phyloP scores from a whole-genome alignment of 2,888 invertebrate genomes.

The Drosophila koepferae region DNA sequence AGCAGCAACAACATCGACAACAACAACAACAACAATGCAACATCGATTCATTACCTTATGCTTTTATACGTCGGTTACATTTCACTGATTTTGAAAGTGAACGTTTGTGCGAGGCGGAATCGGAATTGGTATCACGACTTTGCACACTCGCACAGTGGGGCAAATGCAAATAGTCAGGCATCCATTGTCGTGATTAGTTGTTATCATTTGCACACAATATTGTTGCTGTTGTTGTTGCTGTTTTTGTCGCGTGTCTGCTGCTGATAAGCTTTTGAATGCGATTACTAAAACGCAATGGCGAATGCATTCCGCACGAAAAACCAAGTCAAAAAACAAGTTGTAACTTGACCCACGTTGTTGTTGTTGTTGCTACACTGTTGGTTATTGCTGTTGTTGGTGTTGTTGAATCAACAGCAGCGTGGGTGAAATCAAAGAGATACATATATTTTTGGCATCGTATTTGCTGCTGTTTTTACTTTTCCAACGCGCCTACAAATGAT shows the following conservation, averaged over 20 bases:
- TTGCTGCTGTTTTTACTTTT: constrained; percentile 73
- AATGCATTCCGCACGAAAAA: constrained; percentile 39
- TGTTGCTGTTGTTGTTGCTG: constrained; percentile 17
- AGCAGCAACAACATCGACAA: constrained; percentile 36
- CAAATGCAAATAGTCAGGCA: constrained; percentile 29
- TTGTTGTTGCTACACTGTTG: constrained; percentile 22
- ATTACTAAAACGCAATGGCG: constrained; percentile 49
- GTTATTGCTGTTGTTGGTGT: constrained; percentile 23
- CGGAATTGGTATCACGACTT: constrained; percentile 75
- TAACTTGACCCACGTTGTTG: constrained; percentile 55
- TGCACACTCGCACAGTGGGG: constrained; percentile 52
- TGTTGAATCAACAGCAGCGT: constrained; percentile 57
- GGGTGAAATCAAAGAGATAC: constrained; percentile 76
- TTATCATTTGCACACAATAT: constrained; percentile 55
- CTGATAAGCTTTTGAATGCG: constrained; percentile 62
- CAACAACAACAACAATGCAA: constrained; percentile 46
- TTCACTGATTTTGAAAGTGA: constrained; percentile 83
- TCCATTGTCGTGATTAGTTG: constrained; percentile 31
- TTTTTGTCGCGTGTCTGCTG: constrained; percentile 23
- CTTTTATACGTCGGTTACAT: constrained; percentile 67
- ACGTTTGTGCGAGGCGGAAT: constrained; percentile 70
- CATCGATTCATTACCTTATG: constrained; percentile 35
- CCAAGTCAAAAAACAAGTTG: constrained; percentile 62
- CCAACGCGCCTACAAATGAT: constrained; percentile 67
- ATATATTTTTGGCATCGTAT: constrained; percentile 67